A percentile compares a stretch with the other conserved stretches of the same genome.
phyloP scores from a whole-genome alignment of 1,140 invertebrate species.

The Meloidogyne chitwoodi region DNA sequence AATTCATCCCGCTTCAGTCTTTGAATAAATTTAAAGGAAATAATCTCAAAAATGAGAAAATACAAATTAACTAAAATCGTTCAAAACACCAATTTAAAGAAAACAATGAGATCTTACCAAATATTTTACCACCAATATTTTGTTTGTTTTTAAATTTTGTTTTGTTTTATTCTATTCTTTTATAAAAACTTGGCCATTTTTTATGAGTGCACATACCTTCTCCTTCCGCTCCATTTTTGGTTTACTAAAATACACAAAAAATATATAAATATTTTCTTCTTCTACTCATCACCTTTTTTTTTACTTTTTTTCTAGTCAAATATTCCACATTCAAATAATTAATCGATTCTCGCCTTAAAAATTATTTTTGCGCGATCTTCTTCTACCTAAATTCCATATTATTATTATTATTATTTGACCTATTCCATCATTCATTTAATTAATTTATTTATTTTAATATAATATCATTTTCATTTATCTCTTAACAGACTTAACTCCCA shows the following conservation, averaged over 20 bases:
- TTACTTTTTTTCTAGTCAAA: background rate
- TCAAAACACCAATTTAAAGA: background rate
- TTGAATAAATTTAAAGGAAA: no score
- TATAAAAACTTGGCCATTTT: background rate
- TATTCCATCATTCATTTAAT: background rate
- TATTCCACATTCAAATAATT: background rate
- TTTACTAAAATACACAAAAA: background rate
- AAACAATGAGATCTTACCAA: background rate
- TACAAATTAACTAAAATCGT: no score
- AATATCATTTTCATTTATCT: background rate
- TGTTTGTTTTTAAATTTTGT: background rate
- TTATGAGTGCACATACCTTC: background rate
- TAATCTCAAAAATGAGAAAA: no score
- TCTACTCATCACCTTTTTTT: background rate
- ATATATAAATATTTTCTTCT: no score
- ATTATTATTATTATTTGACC: background rate
- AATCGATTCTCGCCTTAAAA: background rate
- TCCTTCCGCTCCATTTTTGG: background rate
- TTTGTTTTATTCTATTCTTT: background rate
- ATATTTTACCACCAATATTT: background rate
- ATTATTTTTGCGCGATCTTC: background rate
- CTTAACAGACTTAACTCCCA: background rate
- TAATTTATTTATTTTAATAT: background rate
- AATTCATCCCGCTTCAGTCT: no score
- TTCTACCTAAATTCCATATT: background rate